These are phyloP conservation scores for Sebastes oblongus DNA, from an alignment of 2,797 vertebrate species.

Conservation along the genomic window DNA sequence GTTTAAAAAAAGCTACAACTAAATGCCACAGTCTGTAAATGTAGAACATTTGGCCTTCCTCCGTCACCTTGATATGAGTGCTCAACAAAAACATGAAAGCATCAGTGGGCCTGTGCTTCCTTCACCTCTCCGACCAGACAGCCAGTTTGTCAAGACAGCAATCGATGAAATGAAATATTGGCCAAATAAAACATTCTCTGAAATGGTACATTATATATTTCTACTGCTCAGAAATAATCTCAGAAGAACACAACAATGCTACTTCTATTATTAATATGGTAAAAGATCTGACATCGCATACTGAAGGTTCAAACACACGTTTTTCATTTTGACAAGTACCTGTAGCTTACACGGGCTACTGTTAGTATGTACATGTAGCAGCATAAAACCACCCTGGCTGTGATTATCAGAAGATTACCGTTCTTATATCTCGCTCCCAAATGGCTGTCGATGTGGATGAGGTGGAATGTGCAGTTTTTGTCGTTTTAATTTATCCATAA, in stretches of 20 bases:
- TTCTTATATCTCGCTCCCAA: constrained; percentile 55
- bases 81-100: constrained; percentile 38
- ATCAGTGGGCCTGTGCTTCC: constrained; percentile 50
- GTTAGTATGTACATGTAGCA: constrained; percentile 76
- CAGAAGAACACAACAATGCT: constrained; percentile 60
- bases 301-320: constrained; percentile 42
- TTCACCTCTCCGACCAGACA: constrained; percentile 43
- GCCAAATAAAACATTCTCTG: constrained; percentile 33
- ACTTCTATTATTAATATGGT: constrained; percentile 59
- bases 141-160: constrained; percentile 53
- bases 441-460: constrained; percentile 72
- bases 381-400: constrained; percentile 66
- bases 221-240: constrained; percentile 44
- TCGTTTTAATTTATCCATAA: constrained; percentile 42
- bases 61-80: not conserved
- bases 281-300: constrained; percentile 65
- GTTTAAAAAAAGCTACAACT: not conserved
- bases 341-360: constrained; percentile 58
- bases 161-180: constrained; percentile 24
- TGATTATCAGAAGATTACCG: constrained; percentile 59
- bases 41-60: constrained; percentile 9
- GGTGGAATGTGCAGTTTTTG: constrained; percentile 73
- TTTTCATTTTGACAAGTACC: constrained; percentile 60
- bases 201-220: constrained; percentile 46
- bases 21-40: constrained; percentile 25